A percentile compares a stretch with the other conserved stretches of the same genome.
phyloP scores from a whole-genome alignment of 2,888 invertebrate genomes.

The Lepetodrilus schrolli region DNA sequence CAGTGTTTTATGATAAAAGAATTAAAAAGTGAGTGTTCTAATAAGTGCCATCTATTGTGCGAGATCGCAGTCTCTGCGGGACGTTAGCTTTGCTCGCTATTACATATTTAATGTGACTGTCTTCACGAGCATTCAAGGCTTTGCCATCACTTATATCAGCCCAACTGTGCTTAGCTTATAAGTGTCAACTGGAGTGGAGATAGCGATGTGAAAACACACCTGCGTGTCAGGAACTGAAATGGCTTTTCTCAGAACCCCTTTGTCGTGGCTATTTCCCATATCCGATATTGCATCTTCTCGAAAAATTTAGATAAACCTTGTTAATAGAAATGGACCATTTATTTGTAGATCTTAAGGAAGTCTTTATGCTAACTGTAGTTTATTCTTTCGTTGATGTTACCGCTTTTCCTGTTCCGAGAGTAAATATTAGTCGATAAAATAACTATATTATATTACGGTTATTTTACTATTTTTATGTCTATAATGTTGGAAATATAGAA shows the following conservation, averaged over 20 bases:
- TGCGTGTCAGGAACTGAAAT: conserved; percentile 68
- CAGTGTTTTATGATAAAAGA: too few relatives aligned
- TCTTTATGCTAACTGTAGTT: not conserved
- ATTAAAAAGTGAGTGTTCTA: too few relatives aligned
- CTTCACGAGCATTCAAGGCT: too few relatives aligned
- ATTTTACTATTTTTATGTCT: not conserved
- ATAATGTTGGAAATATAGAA: too few relatives aligned
- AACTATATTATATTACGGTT: not conserved
- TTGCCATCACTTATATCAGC: too few relatives aligned
- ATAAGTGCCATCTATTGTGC: too few relatives aligned
- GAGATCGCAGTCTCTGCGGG: too few relatives aligned
- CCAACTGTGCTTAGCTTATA: not conserved
- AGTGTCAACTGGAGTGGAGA: too few relatives aligned
- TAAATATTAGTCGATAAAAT: not conserved
- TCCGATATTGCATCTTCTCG: not conserved
- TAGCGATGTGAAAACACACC: conserved; percentile 45
- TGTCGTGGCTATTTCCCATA: conserved; percentile 68
- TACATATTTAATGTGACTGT: too few relatives aligned
- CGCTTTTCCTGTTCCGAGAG: conserved; percentile 26
- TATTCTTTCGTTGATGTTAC: conserved; percentile 12
- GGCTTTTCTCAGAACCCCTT: conserved; percentile 59
- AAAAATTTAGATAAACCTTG: too few relatives aligned
- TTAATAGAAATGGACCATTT: not conserved
- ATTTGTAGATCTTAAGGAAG: not conserved
- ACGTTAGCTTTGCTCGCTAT: too few relatives aligned